Conservation (phyloP, 2,888 invertebrate species). For the Ornithoptera priamus region DNA sequence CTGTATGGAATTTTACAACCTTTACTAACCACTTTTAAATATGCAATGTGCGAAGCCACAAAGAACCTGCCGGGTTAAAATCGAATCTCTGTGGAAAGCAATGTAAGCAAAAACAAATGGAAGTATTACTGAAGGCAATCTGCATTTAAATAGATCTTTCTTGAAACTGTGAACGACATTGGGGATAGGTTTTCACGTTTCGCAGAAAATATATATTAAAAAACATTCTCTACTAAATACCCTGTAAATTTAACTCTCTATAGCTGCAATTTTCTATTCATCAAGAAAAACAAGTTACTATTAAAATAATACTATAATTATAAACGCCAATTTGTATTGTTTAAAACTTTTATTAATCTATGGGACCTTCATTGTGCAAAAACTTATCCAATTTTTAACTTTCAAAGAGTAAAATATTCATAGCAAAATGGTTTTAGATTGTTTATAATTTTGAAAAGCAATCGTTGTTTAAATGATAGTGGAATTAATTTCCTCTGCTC, state of each 20-base stretch:
- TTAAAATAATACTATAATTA: too few relatives aligned
- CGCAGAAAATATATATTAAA: background rate
- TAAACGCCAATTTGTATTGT: too few relatives aligned
- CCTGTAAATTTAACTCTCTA: too few relatives aligned
- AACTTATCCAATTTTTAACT: too few relatives aligned
- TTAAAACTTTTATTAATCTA: too few relatives aligned
- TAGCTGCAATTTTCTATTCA: too few relatives aligned
- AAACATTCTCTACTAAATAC: too few relatives aligned
- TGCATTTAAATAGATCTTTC: slow-evolving; percentile 77
- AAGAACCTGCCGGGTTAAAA: slow-evolving; percentile 50
- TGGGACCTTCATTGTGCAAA: too few relatives aligned
- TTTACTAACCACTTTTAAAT: background rate
- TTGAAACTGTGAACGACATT: background rate
- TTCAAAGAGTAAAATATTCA: too few relatives aligned
- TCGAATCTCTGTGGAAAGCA: slow-evolving; percentile 64
- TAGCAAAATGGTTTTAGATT: too few relatives aligned
- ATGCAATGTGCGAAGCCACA: slow-evolving; percentile 1
- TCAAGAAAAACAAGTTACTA: too few relatives aligned
- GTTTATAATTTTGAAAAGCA: too few relatives aligned
- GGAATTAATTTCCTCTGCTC: background rate
- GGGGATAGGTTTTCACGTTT: background rate
- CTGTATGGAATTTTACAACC: background rate
- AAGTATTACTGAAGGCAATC: slow-evolving; percentile 77
- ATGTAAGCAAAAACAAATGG: slow-evolving; percentile 76
- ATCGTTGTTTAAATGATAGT: background rate